These are phyloP conservation scores for Tylochromis polylepis DNA, from an alignment of 2,113 vertebrate genomes.

Conservation along the genomic window DNA sequence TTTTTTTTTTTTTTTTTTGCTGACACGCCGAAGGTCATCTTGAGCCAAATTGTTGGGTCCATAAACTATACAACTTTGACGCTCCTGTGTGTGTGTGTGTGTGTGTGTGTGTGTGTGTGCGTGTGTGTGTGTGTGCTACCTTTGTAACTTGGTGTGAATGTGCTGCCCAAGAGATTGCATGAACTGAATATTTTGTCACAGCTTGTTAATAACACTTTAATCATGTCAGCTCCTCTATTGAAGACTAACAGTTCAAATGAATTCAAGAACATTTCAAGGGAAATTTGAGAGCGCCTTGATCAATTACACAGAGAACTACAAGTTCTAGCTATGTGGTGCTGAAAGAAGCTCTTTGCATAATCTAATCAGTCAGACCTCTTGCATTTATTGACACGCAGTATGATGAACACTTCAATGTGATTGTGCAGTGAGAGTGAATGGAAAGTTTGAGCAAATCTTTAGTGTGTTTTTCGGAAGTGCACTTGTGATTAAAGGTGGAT, in stretches of 20 bases:
- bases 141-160: background rate
- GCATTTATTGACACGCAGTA: conserved; percentile 1
- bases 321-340: background rate
- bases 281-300: conserved; percentile 1
- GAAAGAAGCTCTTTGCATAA: conserved; percentile 1
- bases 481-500: conserved; percentile 42
- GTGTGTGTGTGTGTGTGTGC: background rate
- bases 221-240: background rate
- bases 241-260: conserved; percentile 1
- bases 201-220: background rate
- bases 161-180: background rate
- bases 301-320: background rate
- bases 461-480: background rate
- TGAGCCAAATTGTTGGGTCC: background rate
- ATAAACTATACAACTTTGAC: conserved; percentile 18
- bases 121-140: background rate
- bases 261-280: background rate
- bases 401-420: background rate
- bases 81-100: background rate
- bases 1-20: conserved; percentile 1
- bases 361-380: background rate
- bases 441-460: background rate
- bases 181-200: conserved; percentile 3
- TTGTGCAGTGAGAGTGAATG: background rate
- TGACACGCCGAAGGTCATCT: conserved; percentile 26